Evolutionary conservation across 2,113 vertebrate genomes (phyloP).

Genomic region (Bettongia penicillata): DNA sequence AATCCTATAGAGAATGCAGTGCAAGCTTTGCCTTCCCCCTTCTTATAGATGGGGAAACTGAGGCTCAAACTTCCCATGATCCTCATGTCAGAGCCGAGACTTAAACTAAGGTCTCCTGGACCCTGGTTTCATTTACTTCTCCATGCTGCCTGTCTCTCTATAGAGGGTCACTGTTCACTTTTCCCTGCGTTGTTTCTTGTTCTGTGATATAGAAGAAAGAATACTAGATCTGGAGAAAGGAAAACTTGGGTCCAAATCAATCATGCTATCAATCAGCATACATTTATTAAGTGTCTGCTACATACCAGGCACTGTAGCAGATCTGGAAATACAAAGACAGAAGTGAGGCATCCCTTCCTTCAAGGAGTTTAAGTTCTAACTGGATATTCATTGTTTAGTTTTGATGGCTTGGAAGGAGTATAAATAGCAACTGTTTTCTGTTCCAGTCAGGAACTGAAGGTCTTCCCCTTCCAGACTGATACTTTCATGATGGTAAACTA

Average conservation of each 20-base stretch:
- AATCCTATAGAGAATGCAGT: background rate
- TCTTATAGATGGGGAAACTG: background rate
- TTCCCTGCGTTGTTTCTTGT: background rate
- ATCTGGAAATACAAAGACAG: background rate
- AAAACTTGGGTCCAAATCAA: background rate
- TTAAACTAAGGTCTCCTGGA: background rate
- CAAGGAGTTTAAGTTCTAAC: background rate
- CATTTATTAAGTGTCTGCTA: background rate
- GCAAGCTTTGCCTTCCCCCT: background rate
- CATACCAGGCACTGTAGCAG: background rate
- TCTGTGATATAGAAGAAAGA: background rate
- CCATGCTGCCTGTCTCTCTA: background rate
- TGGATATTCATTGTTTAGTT: no score
- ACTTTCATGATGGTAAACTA: no score
- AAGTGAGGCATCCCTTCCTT: background rate
- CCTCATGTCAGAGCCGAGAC: background rate
- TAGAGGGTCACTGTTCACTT: background rate
- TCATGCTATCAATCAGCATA: background rate
- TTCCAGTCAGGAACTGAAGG: no score
- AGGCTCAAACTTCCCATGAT: background rate
- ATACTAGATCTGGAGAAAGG: background rate
- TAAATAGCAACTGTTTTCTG: no score
- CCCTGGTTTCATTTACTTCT: background rate
- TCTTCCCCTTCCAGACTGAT: no score
- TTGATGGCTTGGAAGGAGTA: no score